A percentile compares a stretch with the other conserved stretches of the same genome.
Conservation (phyloP, 2,888 invertebrate species). For the Macropis europaea region DNA sequence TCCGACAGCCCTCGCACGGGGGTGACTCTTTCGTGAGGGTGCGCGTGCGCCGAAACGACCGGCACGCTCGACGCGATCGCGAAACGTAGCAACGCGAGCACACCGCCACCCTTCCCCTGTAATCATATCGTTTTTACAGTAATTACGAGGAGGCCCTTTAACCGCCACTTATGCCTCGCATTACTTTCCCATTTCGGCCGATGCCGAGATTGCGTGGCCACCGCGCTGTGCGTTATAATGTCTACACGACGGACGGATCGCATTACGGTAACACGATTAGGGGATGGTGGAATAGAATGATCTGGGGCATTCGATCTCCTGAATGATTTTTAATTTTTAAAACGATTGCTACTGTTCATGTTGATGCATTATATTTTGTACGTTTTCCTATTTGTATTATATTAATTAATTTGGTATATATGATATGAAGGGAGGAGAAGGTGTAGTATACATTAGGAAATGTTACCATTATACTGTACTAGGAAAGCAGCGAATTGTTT, state of each 20-base stretch:
- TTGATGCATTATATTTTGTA: no score
- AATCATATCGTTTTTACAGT: slow-evolving; percentile 72
- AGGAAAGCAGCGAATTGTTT: no score
- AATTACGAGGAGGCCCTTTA: slow-evolving; percentile 65
- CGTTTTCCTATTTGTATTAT: no score
- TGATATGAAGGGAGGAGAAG: no score
- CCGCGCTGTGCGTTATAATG: slow-evolving; percentile 24
- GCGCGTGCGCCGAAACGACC: slow-evolving; percentile 8
- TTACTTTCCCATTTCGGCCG: slow-evolving; percentile 69
- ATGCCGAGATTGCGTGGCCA: slow-evolving; percentile 56
- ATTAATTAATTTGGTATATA: no score
- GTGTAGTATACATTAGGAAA: no score
- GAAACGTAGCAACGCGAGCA: slow-evolving; percentile 6
- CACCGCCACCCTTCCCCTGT: slow-evolving; percentile 44
- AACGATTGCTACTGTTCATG: no score
- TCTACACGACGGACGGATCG: slow-evolving; percentile 13
- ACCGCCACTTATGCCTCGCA: slow-evolving; percentile 59
- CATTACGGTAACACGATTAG: slow-evolving; percentile 43
- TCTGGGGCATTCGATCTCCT: no score
- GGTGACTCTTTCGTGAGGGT: slow-evolving; percentile 1
- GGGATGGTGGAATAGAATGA: no score
- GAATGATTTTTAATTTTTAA: no score
- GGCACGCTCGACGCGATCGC: slow-evolving; percentile 3
- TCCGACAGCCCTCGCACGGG: background rate
- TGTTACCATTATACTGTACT: no score